Base-by-base conservation (phyloP, 2,113 vertebrate genomes). In the Malurus cyaneus region DNA sequence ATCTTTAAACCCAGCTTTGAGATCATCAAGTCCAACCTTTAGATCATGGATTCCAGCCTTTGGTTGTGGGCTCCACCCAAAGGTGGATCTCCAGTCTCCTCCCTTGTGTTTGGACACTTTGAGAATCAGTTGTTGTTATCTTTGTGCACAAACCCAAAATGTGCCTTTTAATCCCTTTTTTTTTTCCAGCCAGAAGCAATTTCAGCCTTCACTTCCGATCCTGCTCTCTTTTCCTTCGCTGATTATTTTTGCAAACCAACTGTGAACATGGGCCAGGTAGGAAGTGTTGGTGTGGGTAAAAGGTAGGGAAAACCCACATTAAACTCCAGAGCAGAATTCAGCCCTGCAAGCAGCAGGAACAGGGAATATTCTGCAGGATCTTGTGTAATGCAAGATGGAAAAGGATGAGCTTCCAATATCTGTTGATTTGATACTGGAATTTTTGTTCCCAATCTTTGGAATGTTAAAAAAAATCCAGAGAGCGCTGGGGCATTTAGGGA, bases 201-300 rank as follows among this genome's bases (percentile, higher is more conserved):
- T 97, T 99, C 99, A 4, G 98, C 99, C 9, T 99, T 99, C 92
- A 99, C 99, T 77, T 99, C 99, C 3, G 99, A 99, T 74, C 98
- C 99, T 4, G 98, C 99, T 44, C 96, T 99, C 95, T 97, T 99
- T 78, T 99, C 99, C 36, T 99, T 99, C 36, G 99, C 99, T 0
- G 98, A 99, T 86, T 98, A 99, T 95, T 99, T 99, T 79, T 99
- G 99, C 97, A 99, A 99, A 96, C 97, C 98, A 1, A 97, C 98
- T 34, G 98, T 98, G 41, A 98, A 97, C 91, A 98, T 98, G 97
- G 98, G 98, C 66, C 97, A 98, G 98, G 98, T 98, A 97, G 36
- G 88, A 32, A 13, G 24, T 36, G 39, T 31, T 19, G 31, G 7
- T 26, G 7, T n/a, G 50, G 28, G 11, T 41, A 34, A 80, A 34